These are phyloP conservation scores for Pristis pectinata DNA, from an alignment of 2,797 vertebrate genomes.

Conservation along the genomic window DNA sequence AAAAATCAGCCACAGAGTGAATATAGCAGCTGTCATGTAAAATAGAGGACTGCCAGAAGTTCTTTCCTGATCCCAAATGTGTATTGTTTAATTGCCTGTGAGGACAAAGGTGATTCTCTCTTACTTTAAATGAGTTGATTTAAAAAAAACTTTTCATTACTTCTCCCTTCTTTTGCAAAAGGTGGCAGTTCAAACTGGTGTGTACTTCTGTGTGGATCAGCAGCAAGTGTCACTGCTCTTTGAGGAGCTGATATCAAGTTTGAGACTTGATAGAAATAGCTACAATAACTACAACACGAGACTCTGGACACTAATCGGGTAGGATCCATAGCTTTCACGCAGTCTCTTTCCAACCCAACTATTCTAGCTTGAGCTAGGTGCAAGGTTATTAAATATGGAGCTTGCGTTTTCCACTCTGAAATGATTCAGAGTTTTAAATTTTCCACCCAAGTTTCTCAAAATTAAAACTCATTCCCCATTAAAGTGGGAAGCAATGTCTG, in stretches of 20 bases:
- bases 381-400: background rate
- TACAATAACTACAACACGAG: background rate
- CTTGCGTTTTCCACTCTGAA: constrained; percentile 1
- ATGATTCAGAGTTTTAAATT: background rate
- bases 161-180: background rate
- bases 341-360: no score
- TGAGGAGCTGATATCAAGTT: background rate
- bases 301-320: background rate
- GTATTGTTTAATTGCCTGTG: background rate
- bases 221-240: background rate
- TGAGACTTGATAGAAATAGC: background rate
- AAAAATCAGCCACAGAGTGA: background rate
- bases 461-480: background rate
- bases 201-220: background rate
- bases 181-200: background rate
- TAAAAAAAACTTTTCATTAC: background rate
- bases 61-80: background rate
- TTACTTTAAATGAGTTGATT: background rate
- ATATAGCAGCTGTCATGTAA: background rate
- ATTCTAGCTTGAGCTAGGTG: background rate
- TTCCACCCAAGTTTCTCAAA: background rate
- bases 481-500: background rate
- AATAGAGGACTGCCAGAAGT: background rate
- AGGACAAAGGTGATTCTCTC: no score
- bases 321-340: background rate